These are phyloP conservation scores for Andrena haemorrhoa DNA, from an alignment of 2,888 invertebrate genomes.

Conservation along the genomic window DNA sequence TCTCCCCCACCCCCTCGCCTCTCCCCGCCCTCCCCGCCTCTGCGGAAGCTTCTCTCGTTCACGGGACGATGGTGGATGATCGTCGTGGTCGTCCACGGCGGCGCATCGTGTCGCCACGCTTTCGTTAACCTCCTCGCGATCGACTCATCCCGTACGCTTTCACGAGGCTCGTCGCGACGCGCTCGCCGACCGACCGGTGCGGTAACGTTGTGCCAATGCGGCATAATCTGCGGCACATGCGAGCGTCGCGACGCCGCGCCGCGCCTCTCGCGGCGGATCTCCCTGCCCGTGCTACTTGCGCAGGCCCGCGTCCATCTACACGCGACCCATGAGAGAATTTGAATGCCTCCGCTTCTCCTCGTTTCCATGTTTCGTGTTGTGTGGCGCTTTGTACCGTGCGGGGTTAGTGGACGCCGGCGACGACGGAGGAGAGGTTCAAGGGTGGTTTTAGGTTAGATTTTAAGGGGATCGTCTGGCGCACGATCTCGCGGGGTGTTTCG, in stretches of 20 bases:
- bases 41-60: not conserved
- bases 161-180: constrained; percentile 4
- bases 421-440: not conserved
- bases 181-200: constrained; percentile 53
- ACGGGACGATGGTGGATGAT: not conserved
- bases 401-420: not conserved
- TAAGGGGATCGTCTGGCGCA: not conserved
- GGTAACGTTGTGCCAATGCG: constrained; percentile 74
- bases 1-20: no score
- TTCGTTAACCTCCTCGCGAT: constrained; percentile 14
- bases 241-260: constrained; percentile 72
- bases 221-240: constrained; percentile 77
- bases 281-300: not conserved
- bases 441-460: not conserved
- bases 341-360: constrained; percentile 5
- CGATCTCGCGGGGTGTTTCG: not conserved
- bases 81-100: constrained; percentile 54
- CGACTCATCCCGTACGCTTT: constrained; percentile 15
- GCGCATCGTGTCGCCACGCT: constrained; percentile 44
- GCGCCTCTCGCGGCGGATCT: constrained; percentile 71
- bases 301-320: constrained; percentile 48
- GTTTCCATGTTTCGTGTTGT: no score
- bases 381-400: no score
- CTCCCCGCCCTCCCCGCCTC: not conserved
- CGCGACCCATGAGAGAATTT: constrained; percentile 19